Base-by-base conservation (phyloP, 2,113 vertebrate species). In the Erpornis zantholeuca region DNA sequence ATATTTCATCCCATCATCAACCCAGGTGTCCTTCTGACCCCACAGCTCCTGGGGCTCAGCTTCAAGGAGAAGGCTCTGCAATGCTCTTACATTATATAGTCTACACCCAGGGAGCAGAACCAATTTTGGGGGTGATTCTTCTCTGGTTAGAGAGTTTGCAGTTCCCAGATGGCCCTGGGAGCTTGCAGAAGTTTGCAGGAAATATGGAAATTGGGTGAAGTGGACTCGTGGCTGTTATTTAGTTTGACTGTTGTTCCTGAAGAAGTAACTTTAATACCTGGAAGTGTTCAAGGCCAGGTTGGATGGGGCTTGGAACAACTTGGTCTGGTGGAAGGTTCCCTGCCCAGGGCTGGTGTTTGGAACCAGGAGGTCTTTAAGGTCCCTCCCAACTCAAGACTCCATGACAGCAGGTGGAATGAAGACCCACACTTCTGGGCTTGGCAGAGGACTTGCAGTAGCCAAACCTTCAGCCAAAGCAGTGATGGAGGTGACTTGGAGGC, bases 151-250 rank as follows among this genome's bases (percentile, higher is more conserved):
- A 38, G 24, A 33, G 4, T 8, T 15, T 6, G 2, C 8, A n/a
- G n/a, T n/a, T n/a, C n/a, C n/a, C n/a, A 68, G 36, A 28, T 47
- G 27, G 4, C 10, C 5, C 17, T 40, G 19, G 54, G 12, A 88
- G 8, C 23, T 59, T 69, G 22, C 11, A 76, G 54, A 40, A 40
- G 5, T 12, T 25, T 50, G 20, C 35, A 61, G 29, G 10, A 63
- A 23, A 24, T 19, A 10, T 7, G 20, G 40, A 75, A 81, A 92
- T 68, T 3, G 38, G 8, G 6, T 35, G 61, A 63, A 61, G 21
- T 15, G 17, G 28, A 53, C 6, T 63, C 0, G 0, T 27, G 15
- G 4, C 22, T 16, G 20, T 10, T 49, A 31, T 49, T 68, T 56
- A 45, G 5, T 35, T 60, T 24, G 15, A 31, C 14, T 42, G 4